phyloP scores from a whole-genome alignment of 2,113 vertebrate genomes.

The Perca flavescens region DNA sequence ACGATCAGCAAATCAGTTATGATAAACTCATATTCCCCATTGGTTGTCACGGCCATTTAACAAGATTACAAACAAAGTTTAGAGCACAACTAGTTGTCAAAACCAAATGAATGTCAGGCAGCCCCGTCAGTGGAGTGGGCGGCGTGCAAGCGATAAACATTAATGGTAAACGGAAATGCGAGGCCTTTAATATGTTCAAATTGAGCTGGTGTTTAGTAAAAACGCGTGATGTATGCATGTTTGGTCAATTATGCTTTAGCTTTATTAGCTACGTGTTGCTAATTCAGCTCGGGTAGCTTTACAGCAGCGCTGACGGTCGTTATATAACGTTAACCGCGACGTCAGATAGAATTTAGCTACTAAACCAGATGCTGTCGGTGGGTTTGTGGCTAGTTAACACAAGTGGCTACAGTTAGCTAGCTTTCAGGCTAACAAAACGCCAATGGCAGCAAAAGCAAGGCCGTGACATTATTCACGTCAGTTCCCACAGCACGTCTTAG shows the following conservation, averaged over 20 bases:
- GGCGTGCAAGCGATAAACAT: conserved; percentile 23
- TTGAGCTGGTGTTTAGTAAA: neutral
- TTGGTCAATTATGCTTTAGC: neutral
- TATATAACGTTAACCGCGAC: conserved; percentile 65
- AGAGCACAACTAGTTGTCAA: neutral
- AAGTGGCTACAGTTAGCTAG: conserved; percentile 68
- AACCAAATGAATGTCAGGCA: neutral
- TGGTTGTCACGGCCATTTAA: neutral
- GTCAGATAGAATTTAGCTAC: conserved; percentile 17
- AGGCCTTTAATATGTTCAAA: neutral
- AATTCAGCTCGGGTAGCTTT: conserved; percentile 7
- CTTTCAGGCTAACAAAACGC: conserved; percentile 57
- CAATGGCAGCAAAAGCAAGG: conserved; percentile 30
- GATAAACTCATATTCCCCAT: neutral
- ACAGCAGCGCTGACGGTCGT: conserved; percentile 31
- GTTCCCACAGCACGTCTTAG: neutral
- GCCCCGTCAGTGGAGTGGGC: conserved; percentile 7
- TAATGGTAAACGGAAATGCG: neutral
- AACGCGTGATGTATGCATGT: neutral
- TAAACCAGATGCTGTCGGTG: conserved; percentile 21
- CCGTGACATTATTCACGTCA: conserved; percentile 29
- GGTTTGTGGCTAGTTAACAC: conserved; percentile 32
- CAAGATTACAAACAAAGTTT: neutral
- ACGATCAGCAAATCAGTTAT: neutral
- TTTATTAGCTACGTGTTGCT: neutral